Percentiles rank a stretch among this genome's conserved stretches.
Evolutionary conservation across 2,888 invertebrate genomes (phyloP).

Genomic region (Cistogaster globosa): DNA sequence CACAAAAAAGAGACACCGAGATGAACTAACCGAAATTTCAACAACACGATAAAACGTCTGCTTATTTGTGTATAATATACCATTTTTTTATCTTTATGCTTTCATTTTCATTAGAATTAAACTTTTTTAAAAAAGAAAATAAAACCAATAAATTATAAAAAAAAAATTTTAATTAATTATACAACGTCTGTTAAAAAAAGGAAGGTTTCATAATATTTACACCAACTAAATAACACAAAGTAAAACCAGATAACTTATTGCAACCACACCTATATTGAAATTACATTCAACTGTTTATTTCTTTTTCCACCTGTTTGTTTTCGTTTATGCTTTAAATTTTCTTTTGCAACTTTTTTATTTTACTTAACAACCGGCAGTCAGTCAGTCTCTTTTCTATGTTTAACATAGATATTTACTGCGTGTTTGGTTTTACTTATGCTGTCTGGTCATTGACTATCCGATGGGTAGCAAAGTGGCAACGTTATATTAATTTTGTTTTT

Average conservation of each 20-base stretch:
- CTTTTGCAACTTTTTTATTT: slow-evolving; percentile 39
- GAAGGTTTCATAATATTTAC: slow-evolving; percentile 37
- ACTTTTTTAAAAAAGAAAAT: not conserved
- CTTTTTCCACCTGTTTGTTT: slow-evolving; percentile 12
- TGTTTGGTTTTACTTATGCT: slow-evolving; percentile 7
- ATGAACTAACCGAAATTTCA: not conserved
- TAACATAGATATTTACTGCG: slow-evolving; percentile 24
- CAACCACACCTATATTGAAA: slow-evolving; percentile 61
- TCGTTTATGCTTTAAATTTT: slow-evolving; percentile 36
- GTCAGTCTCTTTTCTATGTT: slow-evolving; percentile 34
- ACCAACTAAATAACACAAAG: slow-evolving; percentile 9
- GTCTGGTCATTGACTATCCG: slow-evolving; percentile 54
- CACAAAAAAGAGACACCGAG: not conserved
- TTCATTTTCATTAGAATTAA: slow-evolving; percentile 55
- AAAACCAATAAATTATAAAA: slow-evolving; percentile 12
- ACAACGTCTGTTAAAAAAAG: slow-evolving; percentile 39
- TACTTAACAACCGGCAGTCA: slow-evolving; percentile 30
- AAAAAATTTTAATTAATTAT: slow-evolving; percentile 22
- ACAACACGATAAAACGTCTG: not conserved
- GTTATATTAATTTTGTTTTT: too few relatives aligned
- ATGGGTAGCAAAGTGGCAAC: not conserved
- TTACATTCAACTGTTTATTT: slow-evolving; percentile 34
- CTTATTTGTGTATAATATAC: slow-evolving; percentile 20
- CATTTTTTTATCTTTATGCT: slow-evolving; percentile 5
- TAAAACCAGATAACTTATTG: slow-evolving; percentile 30